Conservation (phyloP, 1,140 invertebrate species). For the Trialeurodes vaporariorum region DNA sequence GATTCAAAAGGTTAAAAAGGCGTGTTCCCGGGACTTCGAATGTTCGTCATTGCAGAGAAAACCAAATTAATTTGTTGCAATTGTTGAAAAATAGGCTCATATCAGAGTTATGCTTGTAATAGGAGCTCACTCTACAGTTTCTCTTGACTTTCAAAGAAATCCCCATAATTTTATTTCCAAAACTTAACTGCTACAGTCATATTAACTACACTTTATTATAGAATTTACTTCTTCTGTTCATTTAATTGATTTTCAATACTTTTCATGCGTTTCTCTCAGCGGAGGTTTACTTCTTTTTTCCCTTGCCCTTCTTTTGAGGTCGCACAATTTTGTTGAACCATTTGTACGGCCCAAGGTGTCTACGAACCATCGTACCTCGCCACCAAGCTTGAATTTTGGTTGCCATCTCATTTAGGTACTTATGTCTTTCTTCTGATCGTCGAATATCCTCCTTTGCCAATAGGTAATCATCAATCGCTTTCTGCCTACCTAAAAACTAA, state of each 20-base stretch:
- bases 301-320: constrained; percentile 6
- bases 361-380: constrained; percentile 53
- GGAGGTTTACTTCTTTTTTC: constrained; percentile 9
- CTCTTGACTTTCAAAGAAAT: too few relatives aligned
- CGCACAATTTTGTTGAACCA: constrained; percentile 5
- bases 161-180: too few relatives aligned
- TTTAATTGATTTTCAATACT: too few relatives aligned
- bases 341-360: constrained; percentile 46
- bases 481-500: constrained; percentile 16
- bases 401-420: constrained; percentile 22
- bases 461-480: constrained; percentile 17
- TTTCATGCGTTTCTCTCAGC: too few relatives aligned
- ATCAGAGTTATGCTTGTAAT: too few relatives aligned
- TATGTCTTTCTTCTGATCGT: constrained; percentile 15
- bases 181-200: background rate
- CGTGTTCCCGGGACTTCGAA: too few relatives aligned
- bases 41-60: too few relatives aligned
- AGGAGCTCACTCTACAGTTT: too few relatives aligned
- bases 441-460: constrained; percentile 12
- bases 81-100: too few relatives aligned
- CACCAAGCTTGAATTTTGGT: constrained; percentile 53
- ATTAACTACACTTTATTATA: background rate
- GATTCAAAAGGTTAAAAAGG: too few relatives aligned
- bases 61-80: too few relatives aligned
- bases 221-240: background rate